Conservation (phyloP, 1,140 invertebrate species). For the Vanessa tameamea region DNA sequence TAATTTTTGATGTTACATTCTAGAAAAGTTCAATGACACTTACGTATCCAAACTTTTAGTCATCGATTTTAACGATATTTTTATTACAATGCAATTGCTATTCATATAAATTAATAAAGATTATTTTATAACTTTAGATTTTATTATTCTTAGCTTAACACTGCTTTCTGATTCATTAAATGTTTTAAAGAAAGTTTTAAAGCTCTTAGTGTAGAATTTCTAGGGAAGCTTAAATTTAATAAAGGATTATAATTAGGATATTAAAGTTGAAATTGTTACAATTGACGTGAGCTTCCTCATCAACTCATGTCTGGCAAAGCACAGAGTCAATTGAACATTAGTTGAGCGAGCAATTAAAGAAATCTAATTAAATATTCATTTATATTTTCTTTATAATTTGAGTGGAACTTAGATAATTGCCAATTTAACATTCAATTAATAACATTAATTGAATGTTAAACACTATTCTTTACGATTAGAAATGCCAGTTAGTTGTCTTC, state of each 20-base stretch:
- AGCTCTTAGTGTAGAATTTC: not conserved
- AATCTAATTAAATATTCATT: not conserved
- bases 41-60: slow-evolving; percentile 36
- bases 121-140: not conserved
- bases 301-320: not conserved
- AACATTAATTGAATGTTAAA: too few relatives aligned
- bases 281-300: slow-evolving; percentile 18
- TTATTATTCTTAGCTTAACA: not conserved
- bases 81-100: not conserved
- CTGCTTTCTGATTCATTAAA: too few relatives aligned
- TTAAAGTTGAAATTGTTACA: slow-evolving; percentile 1
- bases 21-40: slow-evolving; percentile 60
- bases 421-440: too few relatives aligned
- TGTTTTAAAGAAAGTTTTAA: too few relatives aligned
- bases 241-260: too few relatives aligned
- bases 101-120: too few relatives aligned
- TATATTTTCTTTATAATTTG: not conserved
- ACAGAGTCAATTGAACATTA: too few relatives aligned
- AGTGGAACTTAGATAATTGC: not conserved
- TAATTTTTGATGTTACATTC: slow-evolving; percentile 59
- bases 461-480: not conserved
- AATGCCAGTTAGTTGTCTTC: not conserved
- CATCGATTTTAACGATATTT: slow-evolving; percentile 33
- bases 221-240: not conserved
- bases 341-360: too few relatives aligned